Evolutionary conservation across 2,113 vertebrate genomes (phyloP), one percentile per base, ranked within the genome.

Genomic region (Pteropus alecto): DNA sequence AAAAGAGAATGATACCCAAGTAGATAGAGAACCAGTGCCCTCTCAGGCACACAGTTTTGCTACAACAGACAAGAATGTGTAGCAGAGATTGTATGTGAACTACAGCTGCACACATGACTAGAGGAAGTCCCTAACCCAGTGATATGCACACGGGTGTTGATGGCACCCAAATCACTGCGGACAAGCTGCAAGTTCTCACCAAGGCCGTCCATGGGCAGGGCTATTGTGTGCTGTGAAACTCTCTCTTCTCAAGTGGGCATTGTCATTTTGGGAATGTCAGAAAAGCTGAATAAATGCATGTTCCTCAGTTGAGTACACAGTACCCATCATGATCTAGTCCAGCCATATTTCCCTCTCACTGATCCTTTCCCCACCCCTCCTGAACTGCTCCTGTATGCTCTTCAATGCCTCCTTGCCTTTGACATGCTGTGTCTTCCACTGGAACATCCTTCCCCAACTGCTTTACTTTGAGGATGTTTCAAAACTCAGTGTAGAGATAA

Each of bases 121-220:
- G 41, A 67, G 58, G 51, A 65, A 65, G 38, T 22, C 8, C 6
- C 21, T 86, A 41, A 19, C 26, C 41, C 21, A 26, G 43, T 33
- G 3, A 18, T 38, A 33, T 12, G 2, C 2, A n/a, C 81, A 65
- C 16, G 3, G 26, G 1, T 43, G 2, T 33, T 38, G 3, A 9
- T 21, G 11, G 70, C 5, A 0, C 10, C 26, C 38, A 70, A 9
- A 67, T 65, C 33, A 38, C n/a, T 38, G 0, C 13, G 21, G 10
- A 51, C 46, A 16, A 78, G 28, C 26, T 70, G 22, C 16, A 6
- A 4, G 0, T 81, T 70, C 61, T 67, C 48, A 63, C 12, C 10
- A 68, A 12, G 18, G 12, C 41, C 61, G 92, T 28, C 2, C 16
- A 7, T 2, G 33, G 54, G 2, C 1, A 46, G 19, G n/a, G 58